Evolutionary conservation across 2,888 invertebrate species (phyloP).

Genomic region (Amaurobius ferox): DNA sequence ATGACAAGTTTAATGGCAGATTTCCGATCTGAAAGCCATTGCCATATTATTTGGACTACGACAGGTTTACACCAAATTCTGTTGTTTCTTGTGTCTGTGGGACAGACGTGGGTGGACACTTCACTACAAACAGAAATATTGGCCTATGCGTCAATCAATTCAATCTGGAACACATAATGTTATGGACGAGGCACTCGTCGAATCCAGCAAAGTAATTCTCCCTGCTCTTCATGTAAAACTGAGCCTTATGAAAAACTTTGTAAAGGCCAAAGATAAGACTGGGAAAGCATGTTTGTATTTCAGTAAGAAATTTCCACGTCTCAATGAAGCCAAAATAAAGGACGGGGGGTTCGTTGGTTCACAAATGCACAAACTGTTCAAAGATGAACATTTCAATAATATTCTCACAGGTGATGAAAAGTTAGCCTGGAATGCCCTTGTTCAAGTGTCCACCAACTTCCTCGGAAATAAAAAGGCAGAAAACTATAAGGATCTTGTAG

Average conservation of each 20-base stretch:
- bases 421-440: neutral
- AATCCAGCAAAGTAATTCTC: no score
- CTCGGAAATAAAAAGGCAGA: conserved; percentile 1
- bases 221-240: no score
- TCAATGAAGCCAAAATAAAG: no score
- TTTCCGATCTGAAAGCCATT: neutral
- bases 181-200: neutral
- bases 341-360: neutral
- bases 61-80: conserved; percentile 6
- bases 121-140: conserved; percentile 9
- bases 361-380: neutral
- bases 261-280: no score
- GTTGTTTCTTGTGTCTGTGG: neutral
- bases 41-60: conserved; percentile 5
- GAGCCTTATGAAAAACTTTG: no score
- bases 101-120: neutral
- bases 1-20: neutral
- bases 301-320: no score
- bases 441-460: conserved; percentile 17
- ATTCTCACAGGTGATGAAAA: no score
- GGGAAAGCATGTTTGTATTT: no score
- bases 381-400: no score
- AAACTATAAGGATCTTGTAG: conserved; percentile 23
- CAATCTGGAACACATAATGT: conserved; percentile 13
- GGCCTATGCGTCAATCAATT: conserved; percentile 6